Percentiles rank a stretch among this genome's conserved stretches.
Conservation (phyloP, 2,797 vertebrate species). For the Pangasius larnaudii region DNA sequence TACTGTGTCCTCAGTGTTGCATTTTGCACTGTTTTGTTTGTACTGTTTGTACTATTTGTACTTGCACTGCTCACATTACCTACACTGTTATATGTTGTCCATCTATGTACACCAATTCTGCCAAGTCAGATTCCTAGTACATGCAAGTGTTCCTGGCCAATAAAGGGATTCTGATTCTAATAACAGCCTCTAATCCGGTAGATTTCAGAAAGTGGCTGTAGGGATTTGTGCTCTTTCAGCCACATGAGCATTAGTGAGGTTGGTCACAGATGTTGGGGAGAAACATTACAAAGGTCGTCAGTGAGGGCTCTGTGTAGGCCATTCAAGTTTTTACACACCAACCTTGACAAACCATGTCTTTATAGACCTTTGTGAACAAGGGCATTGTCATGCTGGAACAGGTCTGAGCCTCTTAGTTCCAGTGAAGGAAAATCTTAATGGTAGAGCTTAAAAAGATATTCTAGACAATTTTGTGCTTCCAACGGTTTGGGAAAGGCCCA, state of each 20-base stretch:
- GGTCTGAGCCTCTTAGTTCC: background rate
- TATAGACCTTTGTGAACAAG: background rate
- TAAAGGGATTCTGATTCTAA: background rate
- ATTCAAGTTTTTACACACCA: background rate
- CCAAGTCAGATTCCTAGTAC: conserved; percentile 72
- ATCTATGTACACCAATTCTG: background rate
- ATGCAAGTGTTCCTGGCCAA: background rate
- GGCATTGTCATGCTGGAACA: background rate
- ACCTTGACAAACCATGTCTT: background rate
- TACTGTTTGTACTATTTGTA: background rate
- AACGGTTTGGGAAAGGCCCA: background rate
- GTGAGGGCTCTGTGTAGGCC: background rate
- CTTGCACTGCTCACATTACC: background rate
- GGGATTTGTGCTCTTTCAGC: background rate
- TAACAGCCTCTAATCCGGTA: background rate
- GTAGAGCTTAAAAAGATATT: background rate
- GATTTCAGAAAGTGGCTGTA: background rate
- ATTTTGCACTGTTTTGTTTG: background rate
- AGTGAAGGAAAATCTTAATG: background rate
- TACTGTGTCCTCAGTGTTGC: background rate
- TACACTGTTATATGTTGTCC: background rate
- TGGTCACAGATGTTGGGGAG: background rate
- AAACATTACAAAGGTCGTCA: background rate
- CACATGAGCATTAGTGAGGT: background rate
- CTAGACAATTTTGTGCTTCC: background rate